Evolutionary conservation across 1,140 invertebrate genomes (phyloP), one percentile per base, ranked within the genome.

Genomic region (Atopsyche davidsoni): DNA sequence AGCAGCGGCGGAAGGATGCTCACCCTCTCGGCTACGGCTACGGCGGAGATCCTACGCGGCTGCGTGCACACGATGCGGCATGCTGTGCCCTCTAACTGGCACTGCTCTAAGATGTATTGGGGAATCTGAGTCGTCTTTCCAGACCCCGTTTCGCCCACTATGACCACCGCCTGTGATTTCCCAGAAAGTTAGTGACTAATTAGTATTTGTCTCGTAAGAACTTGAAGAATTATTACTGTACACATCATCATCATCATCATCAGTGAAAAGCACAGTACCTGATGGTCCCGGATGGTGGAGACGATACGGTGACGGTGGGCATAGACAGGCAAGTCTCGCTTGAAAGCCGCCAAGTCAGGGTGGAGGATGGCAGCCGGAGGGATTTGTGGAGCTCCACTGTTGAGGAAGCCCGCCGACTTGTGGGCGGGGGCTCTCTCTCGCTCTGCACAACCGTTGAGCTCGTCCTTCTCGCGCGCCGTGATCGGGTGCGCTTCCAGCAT

Each of bases 61-160:
- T 97, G 90, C 1, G 92, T 94, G 62, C 92, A 94, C 62, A 98
- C 83, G 55, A 98, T 88, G 22, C 91, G 76, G 55, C 92, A 91
- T 0, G 81, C 74, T 55, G 80, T 75, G 11, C 79, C 75, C n/a
- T 70, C 73, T 14, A 72, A 66, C 32, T 78, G 71, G 46, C 80
- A 85, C 47, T 89, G 72, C 59, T 96, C 91, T 31, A 97, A 67
- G 50, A 98, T 81, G 63, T 87, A 91, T 61, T 98, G 94, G 0
- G 91, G 90, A 11, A 95, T 70, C 70, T 95, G 91, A 0, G 91
- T 95, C 1, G 90, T 92, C 75, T 95, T 95, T 1, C 92, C 92
- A 19, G 85, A 89, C 1, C 91, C 90, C 0, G 89, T 89, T 53
- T 87, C 85, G 11, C 89, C 89, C 36, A 79, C 80, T 31, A 94